A percentile compares a stretch with the other conserved stretches of the same genome.
These are phyloP conservation scores for Urocitellus parryii DNA, from an alignment of 2,113 vertebrate genomes.

Conservation along the genomic window DNA sequence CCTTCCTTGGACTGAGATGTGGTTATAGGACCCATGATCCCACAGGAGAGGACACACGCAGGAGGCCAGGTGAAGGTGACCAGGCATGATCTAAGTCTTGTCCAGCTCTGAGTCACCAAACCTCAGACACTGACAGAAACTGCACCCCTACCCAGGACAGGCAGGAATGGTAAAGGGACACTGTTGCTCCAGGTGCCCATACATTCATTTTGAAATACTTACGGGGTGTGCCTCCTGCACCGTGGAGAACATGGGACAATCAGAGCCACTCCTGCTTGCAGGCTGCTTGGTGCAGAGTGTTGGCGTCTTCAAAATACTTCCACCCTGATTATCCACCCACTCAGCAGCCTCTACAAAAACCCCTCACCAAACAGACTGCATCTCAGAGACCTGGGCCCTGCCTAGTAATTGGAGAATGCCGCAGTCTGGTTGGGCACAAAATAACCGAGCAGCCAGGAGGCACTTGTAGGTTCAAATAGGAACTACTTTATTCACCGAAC, in stretches of 20 bases:
- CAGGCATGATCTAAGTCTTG: neutral
- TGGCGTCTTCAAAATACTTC: neutral
- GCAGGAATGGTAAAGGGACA: too few species aligned
- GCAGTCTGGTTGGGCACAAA: too few species aligned
- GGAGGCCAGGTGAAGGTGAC: neutral
- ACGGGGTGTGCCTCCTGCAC: neutral
- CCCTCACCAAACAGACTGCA: neutral
- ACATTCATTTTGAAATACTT: neutral
- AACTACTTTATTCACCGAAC: too few species aligned
- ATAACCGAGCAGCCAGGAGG: too few species aligned
- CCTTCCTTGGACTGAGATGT: neutral
- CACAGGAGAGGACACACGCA: too few species aligned
- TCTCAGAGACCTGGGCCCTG: neutral
- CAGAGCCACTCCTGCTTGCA: neutral
- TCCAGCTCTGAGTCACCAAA: neutral
- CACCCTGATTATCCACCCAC: neutral
- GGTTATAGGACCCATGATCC: neutral
- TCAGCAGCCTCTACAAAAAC: too few species aligned
- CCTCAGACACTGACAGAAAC: neutral
- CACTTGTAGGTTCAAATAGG: too few species aligned
- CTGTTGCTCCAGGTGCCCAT: neutral
- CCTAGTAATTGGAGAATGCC: too few species aligned
- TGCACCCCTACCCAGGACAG: neutral
- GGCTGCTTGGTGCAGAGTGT: neutral
- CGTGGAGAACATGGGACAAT: neutral